phyloP scores from a whole-genome alignment of 2,113 vertebrate genomes.

The Varanus komodoensis region DNA sequence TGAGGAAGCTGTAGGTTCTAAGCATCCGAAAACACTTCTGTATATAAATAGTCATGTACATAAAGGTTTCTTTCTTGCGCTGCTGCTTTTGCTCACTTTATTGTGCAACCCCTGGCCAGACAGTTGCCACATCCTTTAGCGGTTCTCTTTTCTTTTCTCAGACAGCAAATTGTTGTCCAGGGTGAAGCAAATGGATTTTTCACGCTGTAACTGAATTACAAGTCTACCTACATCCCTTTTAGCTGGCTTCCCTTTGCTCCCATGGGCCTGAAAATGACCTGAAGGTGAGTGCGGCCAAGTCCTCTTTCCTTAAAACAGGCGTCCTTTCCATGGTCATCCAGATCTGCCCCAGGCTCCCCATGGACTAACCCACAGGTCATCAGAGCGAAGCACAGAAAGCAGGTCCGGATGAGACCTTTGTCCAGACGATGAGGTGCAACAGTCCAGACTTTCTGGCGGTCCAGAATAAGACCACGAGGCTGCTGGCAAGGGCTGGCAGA shows the following conservation, averaged over 20 bases:
- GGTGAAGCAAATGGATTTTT: conserved; percentile 53
- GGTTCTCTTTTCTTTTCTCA: conserved; percentile 10
- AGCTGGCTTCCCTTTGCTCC: not conserved
- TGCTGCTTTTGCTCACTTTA: not conserved
- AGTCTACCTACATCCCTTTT: conserved; percentile 48
- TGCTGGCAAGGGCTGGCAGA: too few relatives aligned
- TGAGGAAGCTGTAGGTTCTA: too few relatives aligned
- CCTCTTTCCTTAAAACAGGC: too few relatives aligned
- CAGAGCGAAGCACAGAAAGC: not conserved
- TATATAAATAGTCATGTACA: too few relatives aligned
- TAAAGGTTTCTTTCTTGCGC: not conserved
- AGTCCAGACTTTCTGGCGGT: too few relatives aligned
- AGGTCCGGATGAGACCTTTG: too few relatives aligned
- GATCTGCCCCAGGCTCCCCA: not conserved
- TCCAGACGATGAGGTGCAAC: too few relatives aligned
- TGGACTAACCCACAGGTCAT: not conserved
- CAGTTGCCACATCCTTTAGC: rapidly evolving
- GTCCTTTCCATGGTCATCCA: not conserved
- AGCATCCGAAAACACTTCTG: too few relatives aligned
- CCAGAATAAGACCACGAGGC: too few relatives aligned
- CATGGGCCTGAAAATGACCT: not conserved
- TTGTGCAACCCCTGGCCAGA: rapidly evolving
- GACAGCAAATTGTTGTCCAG: conserved; percentile 61
- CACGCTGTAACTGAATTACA: conserved; percentile 67
- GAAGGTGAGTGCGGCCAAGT: not conserved